Conservation (phyloP, 2,797 vertebrate genomes). For the Leptatherina wallacei region DNA sequence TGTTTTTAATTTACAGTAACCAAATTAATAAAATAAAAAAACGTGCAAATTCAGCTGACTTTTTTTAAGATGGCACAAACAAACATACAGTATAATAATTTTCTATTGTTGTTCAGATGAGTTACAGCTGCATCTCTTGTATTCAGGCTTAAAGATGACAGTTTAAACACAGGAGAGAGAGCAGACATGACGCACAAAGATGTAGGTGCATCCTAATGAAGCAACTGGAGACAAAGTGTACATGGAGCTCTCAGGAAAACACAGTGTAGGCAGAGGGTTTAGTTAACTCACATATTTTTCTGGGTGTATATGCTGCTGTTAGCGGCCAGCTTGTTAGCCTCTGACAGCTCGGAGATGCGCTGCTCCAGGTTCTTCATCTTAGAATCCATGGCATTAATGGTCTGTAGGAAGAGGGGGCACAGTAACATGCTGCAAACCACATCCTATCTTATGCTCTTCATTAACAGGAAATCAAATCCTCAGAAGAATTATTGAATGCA, state of each 20-base stretch:
- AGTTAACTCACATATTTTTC: conserved; percentile 95
- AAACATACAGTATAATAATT: not conserved
- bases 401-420: conserved; percentile 78
- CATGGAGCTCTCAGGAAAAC: conserved; percentile 39
- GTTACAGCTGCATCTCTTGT: conserved; percentile 23
- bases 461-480: not conserved
- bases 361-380: conserved; percentile 99
- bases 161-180: conserved; percentile 20
- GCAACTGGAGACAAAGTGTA: conserved; percentile 39
- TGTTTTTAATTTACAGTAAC: not conserved
- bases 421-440: conserved; percentile 11
- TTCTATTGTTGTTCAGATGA: not conserved
- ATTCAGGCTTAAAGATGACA: conserved; percentile 20
- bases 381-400: conserved; percentile 99
- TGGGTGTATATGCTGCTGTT: conserved; percentile 99
- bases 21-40: not conserved
- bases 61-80: not conserved
- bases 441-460: not conserved
- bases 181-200: conserved; percentile 14
- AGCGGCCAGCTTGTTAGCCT: conserved; percentile 98
- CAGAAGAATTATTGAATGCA: conserved; percentile 11
- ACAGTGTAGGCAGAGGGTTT: conserved; percentile 45
- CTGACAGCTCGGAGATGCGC: conserved; percentile 94
- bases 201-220: conserved; percentile 48
- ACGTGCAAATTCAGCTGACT: not conserved